Evolutionary conservation across 2,888 invertebrate species (phyloP), one percentile per base, ranked within the genome.

Genomic region (Cerastis rubricosa): DNA sequence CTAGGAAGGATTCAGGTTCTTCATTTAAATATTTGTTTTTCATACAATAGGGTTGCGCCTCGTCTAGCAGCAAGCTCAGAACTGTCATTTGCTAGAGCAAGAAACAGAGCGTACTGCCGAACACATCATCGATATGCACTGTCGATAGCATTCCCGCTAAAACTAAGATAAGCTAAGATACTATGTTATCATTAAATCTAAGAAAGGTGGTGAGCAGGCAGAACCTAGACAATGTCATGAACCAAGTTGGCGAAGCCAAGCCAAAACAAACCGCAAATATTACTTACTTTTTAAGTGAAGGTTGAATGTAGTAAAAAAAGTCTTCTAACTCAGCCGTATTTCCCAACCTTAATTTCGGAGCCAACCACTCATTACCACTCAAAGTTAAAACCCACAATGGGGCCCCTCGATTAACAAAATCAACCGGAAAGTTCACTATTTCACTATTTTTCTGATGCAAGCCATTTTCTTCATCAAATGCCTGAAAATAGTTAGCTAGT

Each of bases 341-440:
- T 0, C 90, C 92, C 0, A 86, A 80, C 49, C 86, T 89, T 74
- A 94, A 69, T 69, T 84, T 87, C 19, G 90, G 76, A 9, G 68
- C 85, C 72, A 67, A 89, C 90, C 78, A 92, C n/a, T 85, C 85
- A 61, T 85, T 81, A 40, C 83, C 83, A 68, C 89, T 88, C 22
- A 94, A 73, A 61, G 83, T 87, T n/a, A 94, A 64, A 45, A 94
- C 90, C 94, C 94, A 94, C 14, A 94, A 74, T 2, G 51, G 88
- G 5, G 70, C 78, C 9, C 83, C 80, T 4, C 22, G 78, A 66
- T 71, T 75, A 51, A 87, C 64, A 65, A 70, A 83, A 35, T 14
- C 54, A 47, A 49, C 66, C 64, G 51, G 57, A 59, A n/a, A 61
- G 65, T 14, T 49, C 68, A 35, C 8, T 49, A 40, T 25, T 17